Conservation (phyloP, 2,888 invertebrate genomes). For the Piscicola geometra region DNA sequence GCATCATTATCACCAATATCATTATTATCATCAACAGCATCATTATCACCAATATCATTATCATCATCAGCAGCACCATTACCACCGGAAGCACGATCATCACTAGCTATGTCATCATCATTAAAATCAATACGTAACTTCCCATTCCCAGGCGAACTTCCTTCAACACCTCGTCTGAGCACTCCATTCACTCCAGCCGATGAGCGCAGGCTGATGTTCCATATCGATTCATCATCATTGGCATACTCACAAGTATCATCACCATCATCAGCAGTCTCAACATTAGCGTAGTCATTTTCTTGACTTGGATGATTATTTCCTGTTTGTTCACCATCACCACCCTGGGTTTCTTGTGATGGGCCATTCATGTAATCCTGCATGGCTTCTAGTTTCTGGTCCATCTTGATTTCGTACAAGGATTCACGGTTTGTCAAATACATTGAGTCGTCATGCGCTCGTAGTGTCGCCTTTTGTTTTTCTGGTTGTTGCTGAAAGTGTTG, state of each 20-base stretch:
- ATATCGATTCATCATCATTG: not conserved
- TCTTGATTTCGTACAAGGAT: conserved; percentile 52
- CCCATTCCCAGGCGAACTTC: too few species aligned
- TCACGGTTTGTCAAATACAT: conserved; percentile 43
- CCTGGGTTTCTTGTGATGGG: too few species aligned
- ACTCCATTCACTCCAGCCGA: not conserved
- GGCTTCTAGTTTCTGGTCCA: conserved; percentile 51
- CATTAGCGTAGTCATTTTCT: not conserved
- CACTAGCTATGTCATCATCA: too few species aligned
- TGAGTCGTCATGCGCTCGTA: not conserved
- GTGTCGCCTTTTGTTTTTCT: not conserved
- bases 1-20: too few species aligned
- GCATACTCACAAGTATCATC: not conserved
- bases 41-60: too few species aligned
- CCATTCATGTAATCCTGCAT: not conserved
- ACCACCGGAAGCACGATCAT: too few species aligned
- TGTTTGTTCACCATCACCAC: not conserved
- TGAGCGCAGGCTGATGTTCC: not conserved
- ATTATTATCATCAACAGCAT: too few species aligned
- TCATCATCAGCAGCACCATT: too few species aligned
- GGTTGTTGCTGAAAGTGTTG: too few species aligned
- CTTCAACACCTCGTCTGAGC: too few species aligned
- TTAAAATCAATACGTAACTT: too few species aligned
- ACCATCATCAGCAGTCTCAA: not conserved
- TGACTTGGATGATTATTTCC: not conserved